These are phyloP conservation scores for Itoplectis maculator DNA, from an alignment of 2,888 invertebrate genomes.

Conservation along the genomic window DNA sequence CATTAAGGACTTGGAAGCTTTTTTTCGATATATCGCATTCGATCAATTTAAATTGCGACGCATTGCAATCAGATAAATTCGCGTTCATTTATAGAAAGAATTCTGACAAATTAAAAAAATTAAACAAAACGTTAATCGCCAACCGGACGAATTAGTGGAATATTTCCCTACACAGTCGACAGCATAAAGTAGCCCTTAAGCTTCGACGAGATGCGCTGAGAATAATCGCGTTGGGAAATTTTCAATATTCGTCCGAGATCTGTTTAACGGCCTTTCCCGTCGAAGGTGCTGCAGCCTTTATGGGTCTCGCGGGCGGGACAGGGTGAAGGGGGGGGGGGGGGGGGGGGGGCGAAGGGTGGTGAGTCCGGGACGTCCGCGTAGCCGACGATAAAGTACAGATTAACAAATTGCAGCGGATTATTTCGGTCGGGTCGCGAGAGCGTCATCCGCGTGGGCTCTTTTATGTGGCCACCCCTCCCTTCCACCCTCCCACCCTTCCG, in stretches of 20 bases:
- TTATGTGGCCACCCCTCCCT: slow-evolving; percentile 47
- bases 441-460: slow-evolving; percentile 36
- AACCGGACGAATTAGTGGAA: too few species aligned
- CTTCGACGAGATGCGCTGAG: neutral
- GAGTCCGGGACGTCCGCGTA: slow-evolving; percentile 28
- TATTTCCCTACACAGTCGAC: neutral
- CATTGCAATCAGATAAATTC: too few species aligned
- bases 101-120: too few species aligned
- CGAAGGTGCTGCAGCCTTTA: neutral
- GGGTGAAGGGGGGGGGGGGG: neutral
- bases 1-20: neutral
- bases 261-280: neutral
- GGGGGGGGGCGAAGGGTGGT: neutral
- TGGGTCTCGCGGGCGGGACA: neutral
- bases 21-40: neutral
- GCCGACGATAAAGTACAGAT: slow-evolving; percentile 66
- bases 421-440: slow-evolving; percentile 28
- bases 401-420: slow-evolving; percentile 66
- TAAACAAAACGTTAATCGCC: too few species aligned
- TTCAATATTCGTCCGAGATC: slow-evolving; percentile 33
- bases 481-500: slow-evolving; percentile 32
- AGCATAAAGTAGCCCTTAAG: neutral
- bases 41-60: too few species aligned
- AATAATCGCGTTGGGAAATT: slow-evolving; percentile 32
- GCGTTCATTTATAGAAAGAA: too few species aligned